phyloP scores from a whole-genome alignment of 1,140 invertebrate species.

The Octopus bimaculoides region DNA sequence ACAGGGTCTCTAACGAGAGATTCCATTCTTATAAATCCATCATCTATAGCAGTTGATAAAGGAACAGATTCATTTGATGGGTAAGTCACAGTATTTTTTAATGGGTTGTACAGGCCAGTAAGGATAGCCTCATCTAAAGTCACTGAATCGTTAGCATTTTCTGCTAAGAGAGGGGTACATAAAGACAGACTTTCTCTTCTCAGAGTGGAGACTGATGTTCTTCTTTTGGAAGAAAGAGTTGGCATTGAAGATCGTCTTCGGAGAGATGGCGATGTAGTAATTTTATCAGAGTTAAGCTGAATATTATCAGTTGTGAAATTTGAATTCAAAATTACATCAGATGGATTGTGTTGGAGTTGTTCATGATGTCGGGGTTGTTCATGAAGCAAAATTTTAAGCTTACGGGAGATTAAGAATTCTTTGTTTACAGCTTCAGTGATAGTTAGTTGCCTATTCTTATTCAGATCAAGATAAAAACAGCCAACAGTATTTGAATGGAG shows the following conservation, averaged over 20 bases:
- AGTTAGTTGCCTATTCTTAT: background rate
- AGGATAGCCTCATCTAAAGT: constrained; percentile 80
- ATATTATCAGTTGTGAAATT: too few relatives aligned
- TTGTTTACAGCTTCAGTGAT: background rate
- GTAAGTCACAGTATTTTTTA: constrained; percentile 56
- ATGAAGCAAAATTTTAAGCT: background rate
- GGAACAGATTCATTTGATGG: constrained; percentile 30
- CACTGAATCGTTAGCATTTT: constrained; percentile 43
- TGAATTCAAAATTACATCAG: too few relatives aligned
- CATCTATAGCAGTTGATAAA: constrained; percentile 72
- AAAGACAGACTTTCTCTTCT: background rate
- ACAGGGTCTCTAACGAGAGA: constrained; percentile 67
- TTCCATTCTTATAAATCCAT: constrained; percentile 72
- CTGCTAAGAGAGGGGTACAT: background rate
- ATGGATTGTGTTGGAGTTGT: too few relatives aligned
- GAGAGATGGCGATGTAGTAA: too few relatives aligned
- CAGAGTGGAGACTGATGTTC: background rate
- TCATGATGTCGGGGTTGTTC: too few relatives aligned
- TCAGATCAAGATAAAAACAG: background rate
- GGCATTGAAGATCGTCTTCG: background rate
- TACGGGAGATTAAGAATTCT: background rate
- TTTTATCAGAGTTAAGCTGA: too few relatives aligned
- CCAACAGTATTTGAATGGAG: background rate
- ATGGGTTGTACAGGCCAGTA: constrained; percentile 78
- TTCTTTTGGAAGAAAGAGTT: background rate